A percentile compares a stretch with the other conserved stretches of the same genome.
Conservation (phyloP, 1,140 invertebrate genomes). For the Sipha flava region DNA sequence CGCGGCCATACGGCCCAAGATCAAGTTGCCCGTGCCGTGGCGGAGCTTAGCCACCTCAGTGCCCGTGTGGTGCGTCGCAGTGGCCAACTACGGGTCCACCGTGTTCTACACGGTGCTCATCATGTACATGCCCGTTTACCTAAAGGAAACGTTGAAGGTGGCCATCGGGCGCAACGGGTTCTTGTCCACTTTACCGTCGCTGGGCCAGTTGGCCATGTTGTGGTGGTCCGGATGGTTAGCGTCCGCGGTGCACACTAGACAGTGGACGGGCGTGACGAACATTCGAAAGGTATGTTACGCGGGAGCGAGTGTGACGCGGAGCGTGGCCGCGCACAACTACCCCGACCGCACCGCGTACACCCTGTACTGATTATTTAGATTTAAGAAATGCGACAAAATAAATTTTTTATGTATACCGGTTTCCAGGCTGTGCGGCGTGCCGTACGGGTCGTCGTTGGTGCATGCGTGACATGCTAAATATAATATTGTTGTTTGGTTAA, state of each 20-base stretch:
- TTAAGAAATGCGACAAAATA: too few species aligned
- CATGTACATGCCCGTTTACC: neutral
- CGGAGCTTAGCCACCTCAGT: neutral
- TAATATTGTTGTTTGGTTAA: too few species aligned
- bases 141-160: neutral
- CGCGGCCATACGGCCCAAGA: neutral
- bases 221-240: neutral
- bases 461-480: too few species aligned
- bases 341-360: too few species aligned
- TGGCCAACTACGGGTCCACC: constrained; percentile 6
- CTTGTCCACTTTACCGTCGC: neutral
- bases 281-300: neutral
- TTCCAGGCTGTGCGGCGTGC: too few species aligned
- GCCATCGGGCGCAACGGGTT: neutral
- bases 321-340: too few species aligned
- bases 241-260: neutral
- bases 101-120: neutral
- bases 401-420: too few species aligned
- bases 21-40: neutral
- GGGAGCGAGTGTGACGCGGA: too few species aligned
- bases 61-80: neutral
- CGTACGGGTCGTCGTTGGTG: too few species aligned
- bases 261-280: neutral
- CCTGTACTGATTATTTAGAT: too few species aligned
- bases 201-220: neutral